Base-by-base conservation (phyloP, 2,888 invertebrate genomes). In the Melieria omissa region DNA sequence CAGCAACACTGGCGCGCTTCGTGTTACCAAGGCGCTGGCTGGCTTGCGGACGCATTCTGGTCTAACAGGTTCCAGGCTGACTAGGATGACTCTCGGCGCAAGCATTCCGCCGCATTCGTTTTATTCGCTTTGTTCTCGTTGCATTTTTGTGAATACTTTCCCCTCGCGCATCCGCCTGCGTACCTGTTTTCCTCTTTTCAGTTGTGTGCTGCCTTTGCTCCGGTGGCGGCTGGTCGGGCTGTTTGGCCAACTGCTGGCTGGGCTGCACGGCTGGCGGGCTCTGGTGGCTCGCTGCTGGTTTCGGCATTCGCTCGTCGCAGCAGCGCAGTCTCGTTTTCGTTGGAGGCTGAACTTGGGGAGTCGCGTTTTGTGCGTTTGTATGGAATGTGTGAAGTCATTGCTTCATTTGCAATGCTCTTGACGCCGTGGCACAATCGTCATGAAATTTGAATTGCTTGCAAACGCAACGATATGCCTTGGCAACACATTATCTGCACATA, bases 51-150 rank as follows among this genome's bases (percentile, higher is more conserved):
- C 54, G 52, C 65, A 70, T 78, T 79, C 81, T 82, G 83, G 81
- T 82, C 83, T 82, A 82, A 82, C 81, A 82, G 81, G 81, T 82
- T 82, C 81, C 81, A 82, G 75, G 72, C 76, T 77, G 79, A 76
- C 78, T 79, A 75, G 73, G 69, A 70, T 64, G 70, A 65, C 70
- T 70, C 68, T 72, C 47, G 68, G 52, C 44, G n/a, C 29, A 62
- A 61, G 61, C 69, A 72, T 69, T 72, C 69, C 72, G 57, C 46
- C 0, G 44, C 49, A 42, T 29, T 61, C 45, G 65, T 65, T 54
- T 52, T 46, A 52, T 61, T 69, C 46, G 62, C 57, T 72, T 68
- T 72, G 65, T 69, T 69, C 60, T 29, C 57, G 60, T 69, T 72
- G 49, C 57, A 65, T 69, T 72, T 72, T 72, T 65, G 45, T 65